These are phyloP conservation scores for Drepana falcataria DNA, from an alignment of 2,888 invertebrate genomes.

Conservation along the genomic window DNA sequence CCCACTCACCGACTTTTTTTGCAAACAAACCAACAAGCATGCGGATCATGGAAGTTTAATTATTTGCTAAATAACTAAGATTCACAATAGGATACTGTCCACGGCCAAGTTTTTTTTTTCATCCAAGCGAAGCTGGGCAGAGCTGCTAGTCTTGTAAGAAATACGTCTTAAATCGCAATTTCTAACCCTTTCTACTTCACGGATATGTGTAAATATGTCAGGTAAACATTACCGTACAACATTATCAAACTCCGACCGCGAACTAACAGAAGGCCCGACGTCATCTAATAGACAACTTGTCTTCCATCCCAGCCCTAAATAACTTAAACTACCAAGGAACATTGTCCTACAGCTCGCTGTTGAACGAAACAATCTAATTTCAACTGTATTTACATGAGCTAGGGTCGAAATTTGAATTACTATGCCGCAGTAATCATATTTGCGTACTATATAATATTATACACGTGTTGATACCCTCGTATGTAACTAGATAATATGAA, in stretches of 20 bases:
- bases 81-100: no score
- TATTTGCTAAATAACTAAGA: no score
- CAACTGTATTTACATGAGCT: background rate
- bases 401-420: background rate
- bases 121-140: no score
- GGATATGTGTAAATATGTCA: slow-evolving; percentile 13
- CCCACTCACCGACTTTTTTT: no score
- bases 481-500: background rate
- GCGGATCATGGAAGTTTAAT: no score
- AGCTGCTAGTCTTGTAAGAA: no score
- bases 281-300: slow-evolving; percentile 20
- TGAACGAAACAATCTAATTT: background rate
- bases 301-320: slow-evolving; percentile 4
- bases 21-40: no score
- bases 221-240: slow-evolving; percentile 12
- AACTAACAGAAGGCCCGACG: slow-evolving; percentile 17
- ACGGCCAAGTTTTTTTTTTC: no score
- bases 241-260: slow-evolving; percentile 12
- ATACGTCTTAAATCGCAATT: background rate
- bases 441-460: background rate
- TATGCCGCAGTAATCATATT: background rate
- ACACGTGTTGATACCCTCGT: background rate
- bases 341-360: background rate
- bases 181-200: background rate
- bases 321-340: slow-evolving; percentile 8